A percentile compares a stretch with the other conserved stretches of the same genome.
Evolutionary conservation across 2,888 invertebrate genomes (phyloP).

Genomic region (Drosophila dives): DNA sequence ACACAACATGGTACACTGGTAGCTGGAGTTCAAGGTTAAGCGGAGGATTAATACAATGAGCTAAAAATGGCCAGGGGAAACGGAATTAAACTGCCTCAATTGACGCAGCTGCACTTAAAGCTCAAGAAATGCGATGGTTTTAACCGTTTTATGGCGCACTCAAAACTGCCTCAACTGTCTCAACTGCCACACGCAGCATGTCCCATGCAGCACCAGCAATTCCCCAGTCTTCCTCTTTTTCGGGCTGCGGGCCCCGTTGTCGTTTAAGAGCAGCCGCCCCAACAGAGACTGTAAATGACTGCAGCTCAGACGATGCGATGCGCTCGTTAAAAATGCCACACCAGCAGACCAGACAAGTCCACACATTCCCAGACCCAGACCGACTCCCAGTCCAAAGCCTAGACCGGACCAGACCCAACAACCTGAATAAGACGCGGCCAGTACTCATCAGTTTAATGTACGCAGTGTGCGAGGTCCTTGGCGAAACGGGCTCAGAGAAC

Average conservation of each 20-base stretch:
- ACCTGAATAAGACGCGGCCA: slow-evolving; percentile 46
- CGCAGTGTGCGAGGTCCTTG: slow-evolving; percentile 42
- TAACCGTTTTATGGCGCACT: slow-evolving; percentile 57
- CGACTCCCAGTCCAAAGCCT: slow-evolving; percentile 12
- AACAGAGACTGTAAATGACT: slow-evolving; percentile 58
- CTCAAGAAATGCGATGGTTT: slow-evolving; percentile 51
- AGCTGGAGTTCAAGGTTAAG: slow-evolving; percentile 54
- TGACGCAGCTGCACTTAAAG: slow-evolving; percentile 49
- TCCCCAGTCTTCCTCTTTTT: slow-evolving; percentile 30
- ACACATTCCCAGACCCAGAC: slow-evolving; percentile 24
- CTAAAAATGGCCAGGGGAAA: slow-evolving; percentile 8
- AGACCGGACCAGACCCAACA: slow-evolving; percentile 43
- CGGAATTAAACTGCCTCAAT: slow-evolving; percentile 27
- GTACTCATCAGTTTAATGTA: slow-evolving; percentile 51
- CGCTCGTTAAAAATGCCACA: slow-evolving; percentile 65
- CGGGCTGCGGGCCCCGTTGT: slow-evolving; percentile 37
- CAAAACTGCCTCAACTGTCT: slow-evolving; percentile 14
- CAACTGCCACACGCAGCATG: slow-evolving; percentile 44
- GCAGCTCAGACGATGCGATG: slow-evolving; percentile 50
- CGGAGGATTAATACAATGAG: slow-evolving; percentile 43
- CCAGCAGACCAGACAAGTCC: slow-evolving; percentile 31
- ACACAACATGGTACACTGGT: slow-evolving; percentile 7
- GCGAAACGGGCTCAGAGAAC: neutral
- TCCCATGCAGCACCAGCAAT: slow-evolving; percentile 11
- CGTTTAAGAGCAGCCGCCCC: slow-evolving; percentile 54